Base-by-base conservation (phyloP, 1,140 invertebrate species). In the Eumaeus atala region DNA sequence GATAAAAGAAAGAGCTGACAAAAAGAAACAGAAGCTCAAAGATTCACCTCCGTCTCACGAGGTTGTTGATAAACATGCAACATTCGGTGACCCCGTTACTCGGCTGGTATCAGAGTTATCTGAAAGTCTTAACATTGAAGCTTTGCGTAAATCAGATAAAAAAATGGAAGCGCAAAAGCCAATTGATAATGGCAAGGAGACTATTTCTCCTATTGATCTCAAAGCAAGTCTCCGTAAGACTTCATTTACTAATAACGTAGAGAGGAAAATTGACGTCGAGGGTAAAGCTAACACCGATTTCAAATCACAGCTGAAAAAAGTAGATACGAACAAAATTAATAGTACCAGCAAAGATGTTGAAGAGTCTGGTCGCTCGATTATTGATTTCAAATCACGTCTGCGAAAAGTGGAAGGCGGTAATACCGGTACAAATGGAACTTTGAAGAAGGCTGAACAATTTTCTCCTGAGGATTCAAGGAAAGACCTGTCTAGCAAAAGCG, bases 371-470 rank as follows among this genome's bases (percentile, higher is more conserved):
- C 85, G 87, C 42, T 90, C 90, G 38, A 95, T 95, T 58, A 94
- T 95, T 34, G 95, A 96, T 78, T 94, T 96, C 58, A 96, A 96
- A 72, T 93, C 95, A 0, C 90, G 94, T 58, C 80, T 96, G 64
- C 90, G 95, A 72, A 96, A 95, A 89, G 94, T 95, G 0, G 93
- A 95, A 40, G 89, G 88, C 16, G 79, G 63, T 0, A 52, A 68
- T n/a, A 54, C 73, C 0, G 62, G 74, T 2, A 77, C 80, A 5
- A 86, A 85, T 55, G 89, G 74, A 68, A 88, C 59, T 37, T 67
- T 69, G 9, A 89, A 88, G 54, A 88, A 85, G 56, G 47, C 57
- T 1, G 87, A 90, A 6, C 87, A 89, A 35, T 76, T 58, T 64
- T 74, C 78, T 9, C 78, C 80, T 3, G 87, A 88, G 33, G 87